A percentile compares a stretch with the other conserved stretches of the same genome.
Conservation (phyloP, 2,888 invertebrate genomes). For the Drosophila conformis region DNA sequence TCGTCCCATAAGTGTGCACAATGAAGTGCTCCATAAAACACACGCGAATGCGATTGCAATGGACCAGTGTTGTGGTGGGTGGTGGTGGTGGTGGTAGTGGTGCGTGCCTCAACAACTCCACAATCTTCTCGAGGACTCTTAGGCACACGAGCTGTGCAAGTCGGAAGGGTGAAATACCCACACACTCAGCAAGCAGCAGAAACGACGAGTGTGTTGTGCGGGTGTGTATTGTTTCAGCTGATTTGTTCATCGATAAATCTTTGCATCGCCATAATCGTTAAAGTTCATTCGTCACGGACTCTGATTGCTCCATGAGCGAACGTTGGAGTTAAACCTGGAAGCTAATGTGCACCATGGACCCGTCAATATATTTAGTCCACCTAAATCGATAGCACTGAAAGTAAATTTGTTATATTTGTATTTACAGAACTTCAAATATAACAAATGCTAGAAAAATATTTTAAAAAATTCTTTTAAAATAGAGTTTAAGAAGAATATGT, state of each 20-base stretch:
- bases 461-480: neutral
- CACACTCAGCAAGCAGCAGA: slow-evolving; percentile 13
- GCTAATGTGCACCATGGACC: slow-evolving; percentile 38
- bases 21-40: slow-evolving; percentile 76
- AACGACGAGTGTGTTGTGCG: slow-evolving; percentile 2
- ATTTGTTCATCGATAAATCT: slow-evolving; percentile 75
- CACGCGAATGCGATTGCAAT: slow-evolving; percentile 51
- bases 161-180: slow-evolving; percentile 46
- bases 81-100: neutral
- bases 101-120: slow-evolving; percentile 17
- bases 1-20: slow-evolving; percentile 72
- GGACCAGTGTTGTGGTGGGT: neutral
- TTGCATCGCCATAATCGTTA: slow-evolving; percentile 78
- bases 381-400: neutral
- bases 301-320: slow-evolving; percentile 60
- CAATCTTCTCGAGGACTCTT: slow-evolving; percentile 50
- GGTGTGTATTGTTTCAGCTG: slow-evolving; percentile 62
- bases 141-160: slow-evolving; percentile 31
- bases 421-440: neutral
- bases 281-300: slow-evolving; percentile 75
- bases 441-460: neutral
- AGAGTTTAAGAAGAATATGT: neutral
- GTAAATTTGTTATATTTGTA: no score
- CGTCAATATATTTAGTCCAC: neutral
- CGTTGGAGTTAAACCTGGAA: slow-evolving; percentile 23